These are phyloP conservation scores for Lichenostomus cassidix DNA, from an alignment of 2,113 vertebrate species.

Conservation along the genomic window DNA sequence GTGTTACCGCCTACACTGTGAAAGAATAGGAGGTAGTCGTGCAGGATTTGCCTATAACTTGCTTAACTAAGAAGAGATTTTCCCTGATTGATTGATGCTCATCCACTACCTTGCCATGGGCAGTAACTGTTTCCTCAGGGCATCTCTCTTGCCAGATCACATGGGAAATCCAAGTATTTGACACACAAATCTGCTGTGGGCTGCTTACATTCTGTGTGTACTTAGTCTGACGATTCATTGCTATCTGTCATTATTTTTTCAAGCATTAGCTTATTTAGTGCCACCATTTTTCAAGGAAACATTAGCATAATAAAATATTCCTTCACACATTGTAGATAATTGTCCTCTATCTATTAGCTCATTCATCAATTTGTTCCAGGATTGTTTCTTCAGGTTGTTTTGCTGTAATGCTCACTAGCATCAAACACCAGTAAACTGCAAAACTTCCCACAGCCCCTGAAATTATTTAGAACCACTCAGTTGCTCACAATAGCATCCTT, in stretches of 20 bases:
- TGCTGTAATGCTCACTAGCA: neutral
- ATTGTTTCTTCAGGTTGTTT: neutral
- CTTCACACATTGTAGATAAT: neutral
- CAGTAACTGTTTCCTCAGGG: neutral
- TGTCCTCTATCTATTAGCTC: neutral
- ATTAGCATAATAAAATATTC: neutral
- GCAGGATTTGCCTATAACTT: neutral
- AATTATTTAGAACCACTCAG: neutral
- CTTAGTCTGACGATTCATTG: neutral
- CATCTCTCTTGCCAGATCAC: neutral
- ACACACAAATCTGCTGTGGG: neutral
- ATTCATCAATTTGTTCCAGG: neutral
- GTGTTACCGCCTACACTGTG: neutral
- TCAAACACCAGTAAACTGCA: neutral
- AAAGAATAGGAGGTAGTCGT: neutral
- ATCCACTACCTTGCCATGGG: neutral
- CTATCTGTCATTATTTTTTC: neutral
- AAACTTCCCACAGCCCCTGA: neutral
- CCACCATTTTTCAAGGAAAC: neutral
- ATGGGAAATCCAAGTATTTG: neutral
- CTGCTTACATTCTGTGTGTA: neutral
- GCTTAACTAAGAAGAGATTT: neutral
- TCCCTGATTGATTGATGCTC: neutral
- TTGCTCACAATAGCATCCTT: neutral
- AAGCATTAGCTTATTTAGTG: neutral